Conservation (phyloP, 2,113 vertebrate species). For the Eonycteris spelaea region DNA sequence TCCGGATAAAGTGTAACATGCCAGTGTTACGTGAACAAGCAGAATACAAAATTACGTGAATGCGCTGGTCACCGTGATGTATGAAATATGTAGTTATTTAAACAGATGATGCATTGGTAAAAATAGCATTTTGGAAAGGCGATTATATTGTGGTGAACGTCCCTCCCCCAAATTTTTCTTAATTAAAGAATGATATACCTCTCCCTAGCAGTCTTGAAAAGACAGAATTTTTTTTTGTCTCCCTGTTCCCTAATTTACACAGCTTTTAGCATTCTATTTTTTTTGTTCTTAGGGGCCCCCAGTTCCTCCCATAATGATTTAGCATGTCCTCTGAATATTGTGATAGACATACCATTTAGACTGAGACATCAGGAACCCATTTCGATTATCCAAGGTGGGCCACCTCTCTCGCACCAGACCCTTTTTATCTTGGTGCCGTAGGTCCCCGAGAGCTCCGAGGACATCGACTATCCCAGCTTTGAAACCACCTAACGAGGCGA, state of each 20-base stretch:
- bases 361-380: background rate
- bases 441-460: background rate
- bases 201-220: background rate
- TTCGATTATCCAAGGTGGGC: background rate
- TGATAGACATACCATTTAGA: background rate
- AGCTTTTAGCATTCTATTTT: background rate
- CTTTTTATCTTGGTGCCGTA: background rate
- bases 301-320: background rate
- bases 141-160: background rate
- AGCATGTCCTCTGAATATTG: background rate
- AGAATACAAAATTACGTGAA: background rate
- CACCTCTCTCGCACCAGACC: background rate
- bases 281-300: background rate
- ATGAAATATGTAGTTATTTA: background rate
- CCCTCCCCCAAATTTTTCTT: background rate
- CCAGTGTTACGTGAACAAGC: background rate
- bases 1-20: background rate
- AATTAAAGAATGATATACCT: background rate
- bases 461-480: background rate
- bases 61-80: no score
- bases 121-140: background rate
- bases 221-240: background rate
- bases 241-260: background rate
- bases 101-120: background rate
- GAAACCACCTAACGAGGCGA: background rate